Percentiles rank a stretch among this genome's conserved stretches.
phyloP scores from a whole-genome alignment of 2,888 invertebrate species.

The Drosophila limbata region DNA sequence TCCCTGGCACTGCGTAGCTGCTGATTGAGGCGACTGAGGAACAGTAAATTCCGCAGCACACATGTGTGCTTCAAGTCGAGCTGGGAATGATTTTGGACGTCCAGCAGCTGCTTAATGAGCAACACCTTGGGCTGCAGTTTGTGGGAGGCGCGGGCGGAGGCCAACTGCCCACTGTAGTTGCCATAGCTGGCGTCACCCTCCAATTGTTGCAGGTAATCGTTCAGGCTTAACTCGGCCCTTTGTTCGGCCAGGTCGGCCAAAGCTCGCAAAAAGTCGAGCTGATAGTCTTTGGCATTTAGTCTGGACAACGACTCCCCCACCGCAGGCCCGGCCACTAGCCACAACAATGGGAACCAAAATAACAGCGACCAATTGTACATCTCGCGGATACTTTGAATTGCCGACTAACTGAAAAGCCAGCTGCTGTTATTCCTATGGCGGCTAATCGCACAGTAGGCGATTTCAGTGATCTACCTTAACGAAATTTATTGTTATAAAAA shows the following conservation, averaged over 20 bases:
- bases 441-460: constrained; percentile 9
- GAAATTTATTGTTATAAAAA: background rate
- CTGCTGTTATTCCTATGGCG: constrained; percentile 5
- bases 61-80: constrained; percentile 51
- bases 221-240: constrained; percentile 54
- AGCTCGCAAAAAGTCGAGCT: constrained; percentile 58
- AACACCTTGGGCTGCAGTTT: constrained; percentile 70
- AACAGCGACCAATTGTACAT: constrained; percentile 46
- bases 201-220: constrained; percentile 65
- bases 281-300: constrained; percentile 60
- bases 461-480: background rate
- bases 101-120: constrained; percentile 78
- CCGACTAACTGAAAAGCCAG: constrained; percentile 42
- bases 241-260: constrained; percentile 47
- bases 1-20: constrained; percentile 63
- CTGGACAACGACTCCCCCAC: constrained; percentile 7
- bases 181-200: constrained; percentile 40
- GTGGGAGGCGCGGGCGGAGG: constrained; percentile 32
- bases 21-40: constrained; percentile 65
- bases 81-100: constrained; percentile 40
- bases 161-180: constrained; percentile 51
- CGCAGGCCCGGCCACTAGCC: constrained; percentile 14
- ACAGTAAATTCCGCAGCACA: constrained; percentile 73
- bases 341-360: constrained; percentile 21
- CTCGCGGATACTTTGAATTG: constrained; percentile 32